Evolutionary conservation across 2,797 vertebrate genomes (phyloP).

Genomic region (Microcaecilia unicolor): DNA sequence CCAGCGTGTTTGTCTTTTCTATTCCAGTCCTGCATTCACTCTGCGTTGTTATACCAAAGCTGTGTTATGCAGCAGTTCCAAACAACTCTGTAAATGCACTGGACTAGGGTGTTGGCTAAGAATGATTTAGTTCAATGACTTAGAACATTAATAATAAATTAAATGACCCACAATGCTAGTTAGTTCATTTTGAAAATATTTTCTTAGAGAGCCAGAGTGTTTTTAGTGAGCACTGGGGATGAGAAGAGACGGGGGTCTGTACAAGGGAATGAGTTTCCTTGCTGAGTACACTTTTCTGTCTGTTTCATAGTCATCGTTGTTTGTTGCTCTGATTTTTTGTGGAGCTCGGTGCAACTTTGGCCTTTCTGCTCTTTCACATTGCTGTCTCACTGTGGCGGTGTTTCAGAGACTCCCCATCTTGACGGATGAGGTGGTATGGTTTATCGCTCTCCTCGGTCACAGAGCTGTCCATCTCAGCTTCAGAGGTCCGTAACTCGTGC

Average conservation of each 20-base stretch:
- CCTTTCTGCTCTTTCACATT: no score
- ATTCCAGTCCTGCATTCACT: no score
- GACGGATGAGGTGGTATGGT: slow-evolving; percentile 72
- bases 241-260: not conserved
- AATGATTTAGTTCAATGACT: no score
- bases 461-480: slow-evolving; percentile 71
- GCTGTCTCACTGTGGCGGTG: slow-evolving; percentile 68
- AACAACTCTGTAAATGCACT: no score
- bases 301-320: no score
- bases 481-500: slow-evolving; percentile 70
- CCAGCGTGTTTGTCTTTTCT: no score
- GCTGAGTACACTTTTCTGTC: not conserved
- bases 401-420: slow-evolving; percentile 60
- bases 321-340: not conserved
- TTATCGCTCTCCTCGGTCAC: slow-evolving; percentile 71
- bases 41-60: no score
- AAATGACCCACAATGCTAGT: no score
- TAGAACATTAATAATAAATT: no score
- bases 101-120: no score
- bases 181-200: no score
- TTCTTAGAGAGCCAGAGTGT: not conserved
- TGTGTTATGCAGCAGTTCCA: no score
- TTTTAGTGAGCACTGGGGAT: not conserved
- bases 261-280: not conserved
- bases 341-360: not conserved